Conservation (phyloP, 2,113 vertebrate genomes). For the Drymodes brunneopygia region DNA sequence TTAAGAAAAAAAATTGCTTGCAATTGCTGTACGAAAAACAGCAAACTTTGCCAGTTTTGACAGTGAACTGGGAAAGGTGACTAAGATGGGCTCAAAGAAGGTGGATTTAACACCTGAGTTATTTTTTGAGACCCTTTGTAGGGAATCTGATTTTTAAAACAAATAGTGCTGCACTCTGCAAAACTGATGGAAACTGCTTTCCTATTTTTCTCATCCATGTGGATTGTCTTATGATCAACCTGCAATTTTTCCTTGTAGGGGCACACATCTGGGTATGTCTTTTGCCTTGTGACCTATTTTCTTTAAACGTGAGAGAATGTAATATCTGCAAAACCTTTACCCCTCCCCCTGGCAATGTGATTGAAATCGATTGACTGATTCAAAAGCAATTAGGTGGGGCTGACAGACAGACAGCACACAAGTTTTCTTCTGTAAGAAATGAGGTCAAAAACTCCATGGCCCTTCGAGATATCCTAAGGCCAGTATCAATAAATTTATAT, state of each 20-base stretch:
- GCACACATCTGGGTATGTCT: background rate
- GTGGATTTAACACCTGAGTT: background rate
- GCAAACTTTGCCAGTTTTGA: background rate
- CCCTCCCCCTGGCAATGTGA: slow-evolving; percentile 26
- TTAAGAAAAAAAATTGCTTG: background rate
- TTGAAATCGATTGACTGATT: slow-evolving; percentile 62
- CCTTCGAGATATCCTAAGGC: slow-evolving; percentile 11
- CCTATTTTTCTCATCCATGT: background rate
- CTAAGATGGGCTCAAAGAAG: background rate
- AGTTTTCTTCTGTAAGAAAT: slow-evolving; percentile 29
- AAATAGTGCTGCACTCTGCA: background rate
- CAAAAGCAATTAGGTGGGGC: slow-evolving; percentile 44
- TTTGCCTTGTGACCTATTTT: slow-evolving; percentile 49
- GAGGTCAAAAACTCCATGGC: background rate
- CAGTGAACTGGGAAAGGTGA: background rate
- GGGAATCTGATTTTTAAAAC: background rate
- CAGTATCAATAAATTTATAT: slow-evolving; percentile 31
- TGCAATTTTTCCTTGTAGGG: background rate
- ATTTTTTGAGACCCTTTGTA: background rate
- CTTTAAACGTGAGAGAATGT: slow-evolving; percentile 23
- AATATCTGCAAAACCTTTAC: slow-evolving; percentile 43
- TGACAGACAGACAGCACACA: slow-evolving; percentile 19
- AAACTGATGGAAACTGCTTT: background rate
- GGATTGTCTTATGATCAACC: background rate
- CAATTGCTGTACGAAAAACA: background rate